These are phyloP conservation scores for Junonia oenone DNA, from an alignment of 2,888 invertebrate genomes.

Conservation along the genomic window DNA sequence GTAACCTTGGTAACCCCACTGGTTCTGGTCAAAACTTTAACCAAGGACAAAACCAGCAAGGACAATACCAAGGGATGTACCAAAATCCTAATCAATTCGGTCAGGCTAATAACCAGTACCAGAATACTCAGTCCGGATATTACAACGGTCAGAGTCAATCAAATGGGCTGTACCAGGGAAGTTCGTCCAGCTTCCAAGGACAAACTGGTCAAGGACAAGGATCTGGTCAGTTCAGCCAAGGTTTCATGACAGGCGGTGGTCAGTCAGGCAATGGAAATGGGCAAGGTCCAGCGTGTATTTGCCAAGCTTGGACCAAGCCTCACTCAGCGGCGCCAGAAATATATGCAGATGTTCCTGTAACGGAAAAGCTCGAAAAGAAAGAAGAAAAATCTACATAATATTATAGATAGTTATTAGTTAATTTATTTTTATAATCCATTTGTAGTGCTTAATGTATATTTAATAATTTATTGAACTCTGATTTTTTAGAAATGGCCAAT, in stretches of 20 bases:
- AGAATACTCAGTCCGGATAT: slow-evolving; percentile 21
- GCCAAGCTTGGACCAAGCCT: slow-evolving; percentile 67
- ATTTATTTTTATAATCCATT: slow-evolving; percentile 4
- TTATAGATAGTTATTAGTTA: neutral
- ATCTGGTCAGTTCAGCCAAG: slow-evolving; percentile 33
- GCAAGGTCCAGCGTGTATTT: slow-evolving; percentile 60
- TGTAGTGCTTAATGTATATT: too few species aligned
- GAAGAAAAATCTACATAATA: slow-evolving; percentile 28
- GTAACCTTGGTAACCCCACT: slow-evolving; percentile 18
- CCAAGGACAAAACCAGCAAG: slow-evolving; percentile 17
- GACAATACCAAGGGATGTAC: slow-evolving; percentile 18
- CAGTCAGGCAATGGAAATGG: slow-evolving; percentile 38
- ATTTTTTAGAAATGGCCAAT: too few species aligned
- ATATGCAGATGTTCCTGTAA: slow-evolving; percentile 27
- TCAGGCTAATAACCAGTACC: slow-evolving; percentile 22
- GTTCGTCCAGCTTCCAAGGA: slow-evolving; percentile 11
- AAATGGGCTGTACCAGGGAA: slow-evolving; percentile 31
- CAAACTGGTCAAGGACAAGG: slow-evolving; percentile 23
- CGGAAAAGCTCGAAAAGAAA: slow-evolving; percentile 39
- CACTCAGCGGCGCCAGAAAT: slow-evolving; percentile 28
- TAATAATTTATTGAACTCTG: too few species aligned
- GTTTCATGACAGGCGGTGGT: slow-evolving; percentile 44
- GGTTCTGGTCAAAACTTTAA: slow-evolving; percentile 17
- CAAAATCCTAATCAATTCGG: slow-evolving; percentile 23
- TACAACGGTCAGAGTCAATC: slow-evolving; percentile 15